Base-by-base conservation (phyloP, 2,888 invertebrate species). In the Drosophila flavopinicola region DNA sequence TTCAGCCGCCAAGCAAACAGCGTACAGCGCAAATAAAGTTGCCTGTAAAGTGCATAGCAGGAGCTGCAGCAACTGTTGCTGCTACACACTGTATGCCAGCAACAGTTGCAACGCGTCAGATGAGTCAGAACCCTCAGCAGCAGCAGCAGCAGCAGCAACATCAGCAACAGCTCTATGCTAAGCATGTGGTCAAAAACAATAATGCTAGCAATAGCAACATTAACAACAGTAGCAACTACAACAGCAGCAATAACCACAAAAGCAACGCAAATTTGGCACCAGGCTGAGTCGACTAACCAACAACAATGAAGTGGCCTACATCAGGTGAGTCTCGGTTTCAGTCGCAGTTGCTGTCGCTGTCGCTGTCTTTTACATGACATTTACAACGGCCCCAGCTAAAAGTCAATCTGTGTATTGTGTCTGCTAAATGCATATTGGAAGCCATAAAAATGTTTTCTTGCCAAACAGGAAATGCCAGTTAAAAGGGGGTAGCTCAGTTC, bases 221-320 rank as follows among this genome's bases (percentile, higher is more conserved):
- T 56, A 59, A 29, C 65, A 60, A 27, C 56, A 47, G 11, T 32
- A 53, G 7, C 37, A 64, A 3, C 35, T 41, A 32, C 51, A 41
- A 3, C 48, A 59, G 52, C 57, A 64, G 17, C 27, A 66, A 35
- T 37, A 72, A 20, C 54, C 54, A 44, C 29, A 56, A 63, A 45
- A 73, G 85, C 68, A 91, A 93, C 75, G 88, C 91, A 61, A 91
- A 93, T 82, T 94, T 95, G 87, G 95, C 96, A 76, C 94, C 93
- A 85, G 95, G 96, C 72, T 96, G 96, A 96, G 94, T 90, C 93
- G 96, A 89, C 92, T 94, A 78, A 92, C 93, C 82, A 93, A 93
- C 89, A 94, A 94, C 91, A 94, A 94, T 80, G 93, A 93, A 90
- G 93, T 96, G 90, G 93, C 95, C 88, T 96, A 96, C 92, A 93